Percentiles rank a stretch among this genome's conserved stretches.
Evolutionary conservation across 1,140 invertebrate genomes (phyloP).

Genomic region (Diorhabda sublineata): DNA sequence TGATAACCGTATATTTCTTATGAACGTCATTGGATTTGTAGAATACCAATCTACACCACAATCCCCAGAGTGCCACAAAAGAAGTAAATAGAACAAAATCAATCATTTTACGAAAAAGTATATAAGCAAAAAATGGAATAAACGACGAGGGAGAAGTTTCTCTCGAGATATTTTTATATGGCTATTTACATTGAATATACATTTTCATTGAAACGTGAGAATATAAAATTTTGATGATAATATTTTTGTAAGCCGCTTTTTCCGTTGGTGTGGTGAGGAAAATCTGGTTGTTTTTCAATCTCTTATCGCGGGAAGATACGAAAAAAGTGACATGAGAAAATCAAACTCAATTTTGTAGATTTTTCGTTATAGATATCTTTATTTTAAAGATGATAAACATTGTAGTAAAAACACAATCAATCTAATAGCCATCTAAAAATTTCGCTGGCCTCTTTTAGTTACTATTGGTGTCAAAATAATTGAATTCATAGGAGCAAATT

Average conservation of each 20-base stretch:
- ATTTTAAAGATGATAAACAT: no score
- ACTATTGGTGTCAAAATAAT: no score
- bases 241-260: not conserved
- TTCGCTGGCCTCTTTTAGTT: no score
- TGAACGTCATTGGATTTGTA: not conserved
- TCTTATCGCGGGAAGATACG: no score
- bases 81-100: slow-evolving; percentile 2
- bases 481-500: no score
- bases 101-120: not conserved
- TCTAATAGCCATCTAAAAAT: no score
- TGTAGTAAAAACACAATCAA: no score
- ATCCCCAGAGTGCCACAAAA: not conserved
- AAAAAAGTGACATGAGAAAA: no score
- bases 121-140: slow-evolving; percentile 1
- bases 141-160: not conserved
- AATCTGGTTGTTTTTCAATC: not conserved
- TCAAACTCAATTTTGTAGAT: no score
- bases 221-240: slow-evolving; percentile 1
- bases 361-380: no score
- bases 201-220: not conserved
- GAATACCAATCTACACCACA: not conserved
- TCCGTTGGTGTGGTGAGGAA: not conserved
- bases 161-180: slow-evolving; percentile 1
- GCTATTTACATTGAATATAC: slow-evolving; percentile 1
- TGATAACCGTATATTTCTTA: no score